Base-by-base conservation (phyloP, 2,113 vertebrate species). In the Aphyosemion australe region DNA sequence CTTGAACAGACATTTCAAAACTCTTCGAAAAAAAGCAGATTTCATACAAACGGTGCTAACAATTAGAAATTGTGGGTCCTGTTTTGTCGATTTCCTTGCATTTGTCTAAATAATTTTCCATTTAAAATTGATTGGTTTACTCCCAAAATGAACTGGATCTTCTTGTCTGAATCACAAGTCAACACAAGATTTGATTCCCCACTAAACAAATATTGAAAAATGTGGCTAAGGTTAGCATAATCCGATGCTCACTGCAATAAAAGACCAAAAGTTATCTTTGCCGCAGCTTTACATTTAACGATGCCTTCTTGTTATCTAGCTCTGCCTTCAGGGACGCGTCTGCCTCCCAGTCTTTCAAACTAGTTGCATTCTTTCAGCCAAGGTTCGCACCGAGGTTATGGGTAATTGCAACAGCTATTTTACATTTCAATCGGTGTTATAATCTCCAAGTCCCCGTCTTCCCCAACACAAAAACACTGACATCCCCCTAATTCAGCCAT, bases 351-450 rank as follows among this genome's bases (percentile, higher is more conserved):
- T 75, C 89, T 90, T 90, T n/a, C n/a, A n/a, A n/a, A n/a, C n/a
- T 88, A 72, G 77, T 71, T 72, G 65, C 60, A 81, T 90, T 88
- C 84, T 91, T 88, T 90, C 80, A 90, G 67, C 69, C 61, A 61
- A 91, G 86, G 86, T 90, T 92, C 82, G 65, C 31, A 13, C 72
- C 70, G 75, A 90, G 88, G 89, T 89, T 88, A 89, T 90, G 85
- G 78, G 76, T 89, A 92, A 90, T 89, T 88, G 84, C 82, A 74
- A 84, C 59, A 78, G 82, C 85, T 84, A 70, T 84, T 92, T 91
- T 89, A 88, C 88, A 91, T 91, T 90, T 90, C 82, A 90, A 90
- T 88, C 80, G 79, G 49, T 15, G 8, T 56, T 66, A 65, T 85
- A 87, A 87, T 85, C 83, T 88, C 65, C 64, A 69, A 81, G 76